Conservation (phyloP, 1,140 invertebrate species). For the Spodoptera litura region DNA sequence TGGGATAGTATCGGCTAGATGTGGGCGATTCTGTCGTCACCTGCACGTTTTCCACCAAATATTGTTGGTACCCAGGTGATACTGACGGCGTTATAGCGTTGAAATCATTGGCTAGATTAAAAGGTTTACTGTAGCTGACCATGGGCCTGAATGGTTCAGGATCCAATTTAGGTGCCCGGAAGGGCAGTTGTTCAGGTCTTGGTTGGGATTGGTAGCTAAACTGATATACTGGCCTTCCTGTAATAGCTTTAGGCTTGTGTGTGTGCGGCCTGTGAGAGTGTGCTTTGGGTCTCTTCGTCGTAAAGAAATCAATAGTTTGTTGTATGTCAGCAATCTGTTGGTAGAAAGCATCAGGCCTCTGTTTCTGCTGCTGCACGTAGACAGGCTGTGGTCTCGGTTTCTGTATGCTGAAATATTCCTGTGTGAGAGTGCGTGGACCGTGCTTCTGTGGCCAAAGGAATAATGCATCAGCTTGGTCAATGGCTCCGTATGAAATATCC, state of each 20-base stretch:
- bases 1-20: slow-evolving; percentile 81
- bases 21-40: slow-evolving; percentile 80
- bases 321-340: slow-evolving; percentile 86
- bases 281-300: slow-evolving; percentile 82
- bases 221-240: slow-evolving; percentile 80
- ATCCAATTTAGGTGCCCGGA: slow-evolving; percentile 85
- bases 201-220: slow-evolving; percentile 80
- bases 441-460: slow-evolving; percentile 84
- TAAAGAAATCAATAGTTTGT: slow-evolving; percentile 85
- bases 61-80: slow-evolving; percentile 75
- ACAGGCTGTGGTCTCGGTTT: slow-evolving; percentile 76
- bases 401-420: slow-evolving; percentile 85
- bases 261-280: slow-evolving; percentile 74
- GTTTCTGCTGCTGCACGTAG: slow-evolving; percentile 73
- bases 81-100: slow-evolving; percentile 82
- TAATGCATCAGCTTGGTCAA: slow-evolving; percentile 80
- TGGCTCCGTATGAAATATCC: slow-evolving; percentile 79
- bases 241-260: slow-evolving; percentile 78
- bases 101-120: slow-evolving; percentile 86
- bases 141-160: slow-evolving; percentile 88
- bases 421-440: slow-evolving; percentile 81
- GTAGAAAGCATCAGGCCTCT: slow-evolving; percentile 82
- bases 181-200: slow-evolving; percentile 76
- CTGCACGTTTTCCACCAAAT: slow-evolving; percentile 77
- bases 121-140: slow-evolving; percentile 88